A percentile compares a stretch with the other conserved stretches of the same genome.
Conservation (phyloP, 2,888 invertebrate species). For the Linnaemya tessellans region DNA sequence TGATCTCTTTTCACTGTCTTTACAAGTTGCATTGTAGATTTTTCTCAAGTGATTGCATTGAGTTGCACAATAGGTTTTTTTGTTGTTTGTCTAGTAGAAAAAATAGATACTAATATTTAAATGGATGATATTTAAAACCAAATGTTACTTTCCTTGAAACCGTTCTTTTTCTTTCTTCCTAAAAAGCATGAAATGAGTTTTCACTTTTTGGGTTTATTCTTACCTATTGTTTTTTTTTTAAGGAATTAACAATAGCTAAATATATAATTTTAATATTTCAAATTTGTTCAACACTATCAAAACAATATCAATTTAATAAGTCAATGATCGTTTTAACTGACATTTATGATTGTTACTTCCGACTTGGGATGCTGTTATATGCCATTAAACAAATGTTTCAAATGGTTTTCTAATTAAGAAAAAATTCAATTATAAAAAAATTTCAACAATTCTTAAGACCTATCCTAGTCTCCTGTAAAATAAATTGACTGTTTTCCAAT, state of each 20-base stretch:
- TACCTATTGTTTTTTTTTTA: not conserved
- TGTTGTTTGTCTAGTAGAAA: slow-evolving; percentile 56
- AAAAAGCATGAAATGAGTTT: slow-evolving; percentile 71
- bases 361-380: slow-evolving; percentile 29
- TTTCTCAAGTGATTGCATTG: slow-evolving; percentile 71
- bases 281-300: slow-evolving; percentile 64
- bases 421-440: not conserved
- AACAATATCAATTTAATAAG: slow-evolving; percentile 66
- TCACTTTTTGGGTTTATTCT: slow-evolving; percentile 58
- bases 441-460: not conserved
- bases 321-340: slow-evolving; percentile 64
- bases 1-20: slow-evolving; percentile 33
- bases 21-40: slow-evolving; percentile 31
- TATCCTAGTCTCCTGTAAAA: no score
- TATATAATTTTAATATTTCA: slow-evolving; percentile 60
- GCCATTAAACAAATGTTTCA: slow-evolving; percentile 11
- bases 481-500: no score
- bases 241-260: slow-evolving; percentile 9
- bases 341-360: slow-evolving; percentile 69
- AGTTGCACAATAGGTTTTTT: slow-evolving; percentile 62
- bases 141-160: slow-evolving; percentile 61
- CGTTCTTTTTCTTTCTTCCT: slow-evolving; percentile 13
- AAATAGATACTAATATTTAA: slow-evolving; percentile 46
- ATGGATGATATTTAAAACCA: slow-evolving; percentile 69
- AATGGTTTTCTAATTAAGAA: not conserved